These are phyloP conservation scores for Chrysolina oricalcia DNA, from an alignment of 2,888 invertebrate genomes.

Conservation along the genomic window DNA sequence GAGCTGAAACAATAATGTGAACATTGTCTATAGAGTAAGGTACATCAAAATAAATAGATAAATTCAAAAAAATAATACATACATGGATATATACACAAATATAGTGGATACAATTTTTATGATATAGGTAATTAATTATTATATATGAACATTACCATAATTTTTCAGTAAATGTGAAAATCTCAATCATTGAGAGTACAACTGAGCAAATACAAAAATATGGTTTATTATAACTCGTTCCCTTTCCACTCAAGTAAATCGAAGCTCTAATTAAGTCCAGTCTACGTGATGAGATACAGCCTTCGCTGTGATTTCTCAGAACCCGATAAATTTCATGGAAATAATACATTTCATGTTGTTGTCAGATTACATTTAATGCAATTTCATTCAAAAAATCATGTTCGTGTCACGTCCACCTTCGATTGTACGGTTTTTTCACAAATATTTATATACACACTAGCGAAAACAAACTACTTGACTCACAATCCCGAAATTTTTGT, in stretches of 20 bases:
- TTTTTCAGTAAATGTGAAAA: not conserved
- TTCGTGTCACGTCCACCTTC: not conserved
- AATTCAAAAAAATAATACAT: too few species aligned
- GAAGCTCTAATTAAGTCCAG: slow-evolving; percentile 10
- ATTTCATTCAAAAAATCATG: not conserved
- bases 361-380: not conserved
- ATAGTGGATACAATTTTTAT: too few species aligned
- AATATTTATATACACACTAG: too few species aligned
- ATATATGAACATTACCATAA: not conserved
- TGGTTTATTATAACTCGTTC: not conserved
- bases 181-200: not conserved
- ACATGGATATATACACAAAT: too few species aligned
- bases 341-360: slow-evolving; percentile 3
- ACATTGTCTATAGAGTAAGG: too few species aligned
- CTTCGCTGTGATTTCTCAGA: not conserved
- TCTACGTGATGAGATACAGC: slow-evolving; percentile 13
- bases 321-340: slow-evolving; percentile 1
- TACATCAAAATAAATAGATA: too few species aligned
- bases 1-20: too few species aligned
- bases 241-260: not conserved
- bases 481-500: too few species aligned
- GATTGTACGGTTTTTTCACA: not conserved
- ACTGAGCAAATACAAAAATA: not conserved
- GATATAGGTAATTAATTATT: too few species aligned
- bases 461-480: too few species aligned